These are phyloP conservation scores for Melanostoma scalare DNA, from an alignment of 2,888 invertebrate species.

Conservation along the genomic window DNA sequence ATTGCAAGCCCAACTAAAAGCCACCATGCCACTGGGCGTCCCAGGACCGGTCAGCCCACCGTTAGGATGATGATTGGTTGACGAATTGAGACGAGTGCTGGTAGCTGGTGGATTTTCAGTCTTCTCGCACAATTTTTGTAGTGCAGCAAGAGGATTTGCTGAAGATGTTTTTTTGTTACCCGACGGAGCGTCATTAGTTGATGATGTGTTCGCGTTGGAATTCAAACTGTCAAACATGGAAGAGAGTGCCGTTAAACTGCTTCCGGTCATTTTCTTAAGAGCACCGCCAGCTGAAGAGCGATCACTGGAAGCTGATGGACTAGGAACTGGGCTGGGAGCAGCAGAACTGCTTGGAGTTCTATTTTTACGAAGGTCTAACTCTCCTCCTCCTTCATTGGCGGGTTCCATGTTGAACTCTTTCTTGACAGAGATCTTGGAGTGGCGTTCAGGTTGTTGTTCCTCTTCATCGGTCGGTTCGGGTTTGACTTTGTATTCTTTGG, in stretches of 20 bases:
- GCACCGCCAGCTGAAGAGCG: slow-evolving; percentile 86
- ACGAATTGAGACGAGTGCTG: slow-evolving; percentile 76
- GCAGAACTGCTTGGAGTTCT: slow-evolving; percentile 77
- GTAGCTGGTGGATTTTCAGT: slow-evolving; percentile 86
- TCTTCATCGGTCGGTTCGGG: slow-evolving; percentile 78
- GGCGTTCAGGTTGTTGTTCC: slow-evolving; percentile 74
- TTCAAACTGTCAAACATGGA: slow-evolving; percentile 94
- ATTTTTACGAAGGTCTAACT: slow-evolving; percentile 55
- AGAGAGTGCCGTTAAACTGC: slow-evolving; percentile 90
- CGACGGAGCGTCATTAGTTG: slow-evolving; percentile 62
- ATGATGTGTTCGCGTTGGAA: slow-evolving; percentile 82
- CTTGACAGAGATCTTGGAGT: slow-evolving; percentile 83
- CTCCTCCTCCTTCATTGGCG: slow-evolving; percentile 60
- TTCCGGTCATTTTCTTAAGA: slow-evolving; percentile 82
- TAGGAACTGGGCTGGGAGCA: slow-evolving; percentile 81
- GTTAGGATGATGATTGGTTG: slow-evolving; percentile 74
- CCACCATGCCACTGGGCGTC: slow-evolving; percentile 86
- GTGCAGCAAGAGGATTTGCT: slow-evolving; percentile 95
- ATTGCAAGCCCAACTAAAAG: slow-evolving; percentile 97
- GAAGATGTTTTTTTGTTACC: slow-evolving; percentile 77
- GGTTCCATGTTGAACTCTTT: slow-evolving; percentile 80
- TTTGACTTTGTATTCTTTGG: slow-evolving; percentile 78
- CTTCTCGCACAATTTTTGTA: slow-evolving; percentile 97
- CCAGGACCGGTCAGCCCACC: slow-evolving; percentile 81
- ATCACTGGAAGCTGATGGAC: slow-evolving; percentile 87